These are phyloP conservation scores for Anagyrus pseudococci DNA, from an alignment of 2,888 invertebrate genomes.

Conservation along the genomic window DNA sequence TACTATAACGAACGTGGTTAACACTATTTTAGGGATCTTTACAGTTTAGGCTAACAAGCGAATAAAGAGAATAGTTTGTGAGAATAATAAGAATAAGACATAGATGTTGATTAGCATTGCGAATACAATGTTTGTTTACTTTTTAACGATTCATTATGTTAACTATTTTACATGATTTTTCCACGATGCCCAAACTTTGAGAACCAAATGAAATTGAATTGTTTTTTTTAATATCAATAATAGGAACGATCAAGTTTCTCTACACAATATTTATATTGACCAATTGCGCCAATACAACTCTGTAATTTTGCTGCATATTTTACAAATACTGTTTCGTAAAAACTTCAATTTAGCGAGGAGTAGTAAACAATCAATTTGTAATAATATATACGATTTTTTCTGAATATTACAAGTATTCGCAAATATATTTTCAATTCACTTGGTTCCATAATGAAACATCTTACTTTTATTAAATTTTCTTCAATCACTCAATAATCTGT, in stretches of 20 bases:
- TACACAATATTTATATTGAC: slow-evolving; percentile 1
- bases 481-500: slow-evolving; percentile 22
- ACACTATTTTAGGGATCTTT: too few species aligned
- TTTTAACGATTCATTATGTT: slow-evolving; percentile 26
- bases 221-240: slow-evolving; percentile 20
- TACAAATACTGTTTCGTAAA: not conserved
- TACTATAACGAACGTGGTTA: too few species aligned
- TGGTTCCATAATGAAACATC: slow-evolving; percentile 22
- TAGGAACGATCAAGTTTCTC: slow-evolving; percentile 34
- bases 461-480: slow-evolving; percentile 18
- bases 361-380: not conserved
- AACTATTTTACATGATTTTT: slow-evolving; percentile 16
- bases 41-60: slow-evolving; percentile 12
- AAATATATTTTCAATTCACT: slow-evolving; percentile 20
- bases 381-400: not conserved
- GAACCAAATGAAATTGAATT: slow-evolving; percentile 32
- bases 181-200: slow-evolving; percentile 26
- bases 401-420: slow-evolving; percentile 6
- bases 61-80: slow-evolving; percentile 20
- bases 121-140: slow-evolving; percentile 15
- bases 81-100: slow-evolving; percentile 27
- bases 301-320: not conserved
- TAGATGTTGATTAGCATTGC: slow-evolving; percentile 30
- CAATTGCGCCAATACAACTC: slow-evolving; percentile 1
- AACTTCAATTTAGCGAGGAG: too few species aligned